Percentiles rank a stretch among this genome's conserved stretches.
Conservation (phyloP, 2,888 invertebrate genomes). For the Endomychus coccineus region DNA sequence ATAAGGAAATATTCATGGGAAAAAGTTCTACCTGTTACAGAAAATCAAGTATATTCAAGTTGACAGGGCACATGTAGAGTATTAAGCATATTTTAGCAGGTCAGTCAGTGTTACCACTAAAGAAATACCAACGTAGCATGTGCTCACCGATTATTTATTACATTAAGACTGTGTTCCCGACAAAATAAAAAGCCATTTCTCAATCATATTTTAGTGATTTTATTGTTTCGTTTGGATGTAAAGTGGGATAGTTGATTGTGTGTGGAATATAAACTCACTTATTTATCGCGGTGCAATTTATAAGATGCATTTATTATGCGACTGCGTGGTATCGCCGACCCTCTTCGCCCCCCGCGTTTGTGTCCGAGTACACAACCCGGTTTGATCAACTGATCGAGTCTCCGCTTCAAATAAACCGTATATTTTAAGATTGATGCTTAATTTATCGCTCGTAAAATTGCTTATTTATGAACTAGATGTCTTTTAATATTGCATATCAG, state of each 20-base stretch:
- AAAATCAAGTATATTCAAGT: too few relatives aligned
- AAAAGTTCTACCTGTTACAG: too few relatives aligned
- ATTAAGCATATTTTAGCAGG: conserved; percentile 34
- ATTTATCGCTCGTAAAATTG: conserved; percentile 37
- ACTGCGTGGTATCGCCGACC: conserved; percentile 35
- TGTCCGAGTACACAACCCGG: conserved; percentile 21
- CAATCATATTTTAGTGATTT: conserved; percentile 47
- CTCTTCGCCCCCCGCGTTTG: conserved; percentile 18
- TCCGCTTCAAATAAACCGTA: conserved; percentile 35
- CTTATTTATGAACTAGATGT: conserved; percentile 31
- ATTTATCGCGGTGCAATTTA: conserved; percentile 45
- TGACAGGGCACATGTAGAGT: conserved; percentile 16
- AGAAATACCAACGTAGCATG: conserved; percentile 30
- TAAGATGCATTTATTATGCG: conserved; percentile 44
- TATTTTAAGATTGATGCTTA: conserved; percentile 39
- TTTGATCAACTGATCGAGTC: conserved; percentile 35
- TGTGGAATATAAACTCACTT: conserved; percentile 45
- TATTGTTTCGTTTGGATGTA: conserved; percentile 45
- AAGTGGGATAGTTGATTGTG: conserved; percentile 46
- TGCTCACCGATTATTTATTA: conserved; percentile 40
- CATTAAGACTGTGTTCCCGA: conserved; percentile 37
- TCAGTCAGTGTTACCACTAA: conserved; percentile 29
- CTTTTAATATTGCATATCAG: conserved; percentile 17
- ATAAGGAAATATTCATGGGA: too few relatives aligned
- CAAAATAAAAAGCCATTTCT: conserved; percentile 42